These are phyloP conservation scores for Hydrotaea diabolus DNA, from an alignment of 2,888 invertebrate genomes.

Conservation along the genomic window DNA sequence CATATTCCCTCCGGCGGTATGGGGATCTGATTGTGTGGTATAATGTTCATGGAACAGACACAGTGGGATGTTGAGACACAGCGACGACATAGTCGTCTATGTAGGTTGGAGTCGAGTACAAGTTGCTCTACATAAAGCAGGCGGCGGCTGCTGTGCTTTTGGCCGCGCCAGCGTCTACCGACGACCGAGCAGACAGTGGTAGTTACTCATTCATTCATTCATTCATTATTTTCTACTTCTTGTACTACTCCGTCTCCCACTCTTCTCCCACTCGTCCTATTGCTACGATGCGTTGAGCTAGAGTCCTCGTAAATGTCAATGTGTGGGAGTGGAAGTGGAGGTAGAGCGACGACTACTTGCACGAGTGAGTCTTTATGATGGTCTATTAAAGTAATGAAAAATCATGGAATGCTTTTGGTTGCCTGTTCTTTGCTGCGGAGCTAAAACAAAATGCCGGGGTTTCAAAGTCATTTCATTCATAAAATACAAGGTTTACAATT, in stretches of 20 bases:
- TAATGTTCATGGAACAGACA: background rate
- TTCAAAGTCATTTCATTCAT: background rate
- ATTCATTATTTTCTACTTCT: too few species aligned
- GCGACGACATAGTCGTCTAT: too few species aligned
- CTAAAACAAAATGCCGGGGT: background rate
- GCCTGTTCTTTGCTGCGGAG: background rate
- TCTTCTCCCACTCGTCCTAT: too few species aligned
- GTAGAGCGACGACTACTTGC: background rate
- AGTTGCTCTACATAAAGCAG: too few species aligned
- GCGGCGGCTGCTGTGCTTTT: too few species aligned
- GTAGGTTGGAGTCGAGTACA: too few species aligned
- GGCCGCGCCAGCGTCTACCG: too few species aligned
- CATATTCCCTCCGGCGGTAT: too few species aligned
- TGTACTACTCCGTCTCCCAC: background rate
- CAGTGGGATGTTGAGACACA: background rate
- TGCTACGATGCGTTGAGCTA: too few species aligned
- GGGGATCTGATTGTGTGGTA: too few species aligned
- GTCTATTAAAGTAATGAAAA: constrained; percentile 1
- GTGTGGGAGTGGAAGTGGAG: background rate
- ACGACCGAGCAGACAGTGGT: background rate
- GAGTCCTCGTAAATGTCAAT: too few species aligned
- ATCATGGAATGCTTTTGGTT: background rate
- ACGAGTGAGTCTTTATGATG: background rate
- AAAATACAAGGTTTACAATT: background rate
- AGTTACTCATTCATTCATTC: background rate